phyloP scores from a whole-genome alignment of 2,113 vertebrate genomes.

The Orientallactaga bullata region DNA sequence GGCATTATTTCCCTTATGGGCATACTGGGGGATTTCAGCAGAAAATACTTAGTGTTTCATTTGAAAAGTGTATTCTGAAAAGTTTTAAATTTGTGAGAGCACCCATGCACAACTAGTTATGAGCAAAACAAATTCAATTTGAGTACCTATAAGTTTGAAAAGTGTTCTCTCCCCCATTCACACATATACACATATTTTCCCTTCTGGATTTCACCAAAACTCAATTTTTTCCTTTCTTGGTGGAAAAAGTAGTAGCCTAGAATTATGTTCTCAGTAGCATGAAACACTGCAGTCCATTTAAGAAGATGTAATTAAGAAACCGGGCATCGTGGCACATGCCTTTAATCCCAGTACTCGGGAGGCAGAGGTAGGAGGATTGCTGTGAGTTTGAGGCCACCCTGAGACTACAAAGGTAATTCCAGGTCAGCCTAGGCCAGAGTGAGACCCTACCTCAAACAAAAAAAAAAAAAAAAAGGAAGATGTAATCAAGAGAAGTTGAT shows the following conservation, averaged over 20 bases:
- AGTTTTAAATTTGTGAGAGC: constrained; percentile 62
- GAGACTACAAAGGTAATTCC: too few species aligned
- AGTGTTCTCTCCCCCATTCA: not conserved
- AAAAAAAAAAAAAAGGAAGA: too few species aligned
- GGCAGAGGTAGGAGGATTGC: too few species aligned
- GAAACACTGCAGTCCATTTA: constrained; percentile 23
- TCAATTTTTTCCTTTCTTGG: not conserved
- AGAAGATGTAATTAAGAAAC: too few species aligned
- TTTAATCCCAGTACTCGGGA: too few species aligned
- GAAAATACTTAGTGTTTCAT: constrained; percentile 44
- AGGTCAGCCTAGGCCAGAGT: too few species aligned
- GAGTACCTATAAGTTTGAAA: constrained; percentile 42
- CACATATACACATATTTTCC: constrained; percentile 45
- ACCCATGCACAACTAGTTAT: constrained; percentile 54
- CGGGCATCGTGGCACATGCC: too few species aligned
- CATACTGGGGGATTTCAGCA: constrained; percentile 33
- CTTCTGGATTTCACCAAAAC: constrained; percentile 38
- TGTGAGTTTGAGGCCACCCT: too few species aligned
- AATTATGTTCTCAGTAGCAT: constrained; percentile 15
- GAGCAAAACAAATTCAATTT: constrained; percentile 66
- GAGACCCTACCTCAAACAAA: too few species aligned
- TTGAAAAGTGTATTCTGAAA: constrained; percentile 63
- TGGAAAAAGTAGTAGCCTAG: constrained; percentile 14
- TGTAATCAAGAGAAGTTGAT: too few species aligned
- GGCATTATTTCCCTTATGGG: not conserved